Base-by-base conservation (phyloP, 1,140 invertebrate species). In the Bemisia tabaci region DNA sequence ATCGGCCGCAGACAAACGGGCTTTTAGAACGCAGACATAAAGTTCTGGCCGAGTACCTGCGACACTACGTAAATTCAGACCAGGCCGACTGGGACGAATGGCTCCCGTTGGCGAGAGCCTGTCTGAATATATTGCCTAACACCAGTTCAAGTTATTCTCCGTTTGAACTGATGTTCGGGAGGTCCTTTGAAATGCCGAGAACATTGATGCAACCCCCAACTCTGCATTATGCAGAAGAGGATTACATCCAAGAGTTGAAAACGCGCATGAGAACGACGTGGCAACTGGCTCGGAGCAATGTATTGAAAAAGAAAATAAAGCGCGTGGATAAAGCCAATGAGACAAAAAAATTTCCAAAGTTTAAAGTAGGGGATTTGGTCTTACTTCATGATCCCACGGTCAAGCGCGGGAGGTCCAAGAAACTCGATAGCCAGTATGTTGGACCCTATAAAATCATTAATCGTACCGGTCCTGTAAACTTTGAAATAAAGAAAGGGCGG, bases 1-100 rank as follows among this genome's bases (percentile, higher is more conserved):
- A 79, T 69, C 74, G 78, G 58, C 76, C 76, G 23, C 72, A 78
- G 71, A 75, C 72, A 0, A 75, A 74, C 62, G 77, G 75, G 12
- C 67, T 22, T 17, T 11, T 66, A 22, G 69, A 70, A 62, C 59
- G 67, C 33, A 58, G 22, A 21, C 62, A 70, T 67, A 22, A 23
- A 2, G 62, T 63, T 5, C 24, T 70, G 1, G 39, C 26, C 17
- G 60, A 66, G 17, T 64, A 68, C 27, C 17, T 70, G 12, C 12
- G 63, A 59, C 48, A 68, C 23, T 72, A 66, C 60, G 39, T 68
- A 12, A 59, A 69, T 27, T 23, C 58, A 24, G 67, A 71, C 12
- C 68, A 72, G 22, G 39, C 22, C 2, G 64, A 74, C 64, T 76
- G 73, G 74, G 72, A 73, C 39, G 22, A 66, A 21, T 66, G 59